Conservation (phyloP, 2,888 invertebrate genomes). For the Agrochola macilenta region DNA sequence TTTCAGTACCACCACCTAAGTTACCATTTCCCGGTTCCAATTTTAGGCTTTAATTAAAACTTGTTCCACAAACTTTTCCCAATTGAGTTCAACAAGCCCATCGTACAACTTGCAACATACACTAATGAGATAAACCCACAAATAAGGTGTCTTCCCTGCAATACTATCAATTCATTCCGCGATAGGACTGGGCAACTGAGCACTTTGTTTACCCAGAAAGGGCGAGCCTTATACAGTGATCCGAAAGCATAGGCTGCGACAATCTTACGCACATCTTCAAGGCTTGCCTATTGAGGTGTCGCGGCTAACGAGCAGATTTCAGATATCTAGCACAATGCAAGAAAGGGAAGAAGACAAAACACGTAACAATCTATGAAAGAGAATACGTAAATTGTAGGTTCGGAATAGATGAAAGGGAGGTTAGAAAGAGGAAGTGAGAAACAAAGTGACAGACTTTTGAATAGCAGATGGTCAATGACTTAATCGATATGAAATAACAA, state of each 20-base stretch:
- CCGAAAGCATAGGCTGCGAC: constrained; percentile 39
- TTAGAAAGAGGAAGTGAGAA: not conserved
- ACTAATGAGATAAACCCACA: constrained; percentile 41
- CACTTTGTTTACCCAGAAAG: constrained; percentile 56
- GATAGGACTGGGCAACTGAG: constrained; percentile 9
- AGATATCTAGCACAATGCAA: constrained; percentile 74
- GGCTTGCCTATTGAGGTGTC: constrained; percentile 81
- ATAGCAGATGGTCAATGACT: too few species aligned
- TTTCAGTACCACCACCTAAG: not conserved
- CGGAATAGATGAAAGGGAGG: constrained; percentile 22
- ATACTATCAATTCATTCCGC: constrained; percentile 36
- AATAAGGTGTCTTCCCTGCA: constrained; percentile 11
- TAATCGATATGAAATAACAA: too few species aligned
- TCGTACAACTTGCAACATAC: not conserved
- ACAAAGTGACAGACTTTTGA: not conserved
- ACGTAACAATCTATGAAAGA: constrained; percentile 11
- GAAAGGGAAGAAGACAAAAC: constrained; percentile 27
- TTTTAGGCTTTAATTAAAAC: constrained; percentile 17
- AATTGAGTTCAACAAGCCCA: not conserved
- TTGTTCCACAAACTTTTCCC: not conserved
- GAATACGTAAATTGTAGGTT: constrained; percentile 4
- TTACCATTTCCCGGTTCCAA: constrained; percentile 9
- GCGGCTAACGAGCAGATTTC: constrained; percentile 80
- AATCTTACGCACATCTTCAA: constrained; percentile 61
- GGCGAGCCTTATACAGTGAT: constrained; percentile 39